Base-by-base conservation (phyloP, 2,888 invertebrate genomes). In the Dione juno region DNA sequence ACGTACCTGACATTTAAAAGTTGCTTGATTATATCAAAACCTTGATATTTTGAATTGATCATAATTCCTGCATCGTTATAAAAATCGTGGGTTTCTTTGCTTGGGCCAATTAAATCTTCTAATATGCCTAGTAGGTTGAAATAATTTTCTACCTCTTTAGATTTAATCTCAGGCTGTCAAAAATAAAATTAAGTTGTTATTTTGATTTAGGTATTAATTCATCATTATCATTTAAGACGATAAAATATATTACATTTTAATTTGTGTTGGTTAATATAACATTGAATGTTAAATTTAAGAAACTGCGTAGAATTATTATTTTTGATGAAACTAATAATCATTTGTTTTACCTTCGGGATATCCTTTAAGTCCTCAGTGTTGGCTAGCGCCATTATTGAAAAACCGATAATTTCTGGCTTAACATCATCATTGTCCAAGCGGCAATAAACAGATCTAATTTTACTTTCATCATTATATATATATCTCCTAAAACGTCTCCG, bases 1-100 rank as follows among this genome's bases (percentile, higher is more conserved):
- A 14, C 45, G 65, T 67, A 80, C 82, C 81, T 78, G n/a, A 77
- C 58, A 74, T 75, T 77, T 8, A 78, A 72, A 45, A 82, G 66
- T 70, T 79, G 74, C 61, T 75, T 77, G 1, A 79, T 78, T 5
- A 83, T 80, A 1, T 78, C 79, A 45, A 78, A 73, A 1, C 78
- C 14, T 66, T 77, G 77, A 40, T 80, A 82, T 1, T 78, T 77
- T 0, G 80, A 77, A 57, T 78, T 77, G 1, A 81, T 78, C 1
- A 73, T 75, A 0, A 79, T 65, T 0, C 81, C 82, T 59, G 74
- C 74, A 7, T 80, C 83, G 1, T 79, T 78, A 19, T 75, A 76
- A 57, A 68, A 78, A 21, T 52, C 21, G 11, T 11, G 21, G 6
- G 11, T 14, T 0, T 45, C 45, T 45, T 0, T 14, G n/a, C 45